These are phyloP conservation scores for Hypsibius dujardini DNA, from an alignment of 1,140 invertebrate species.

Conservation along the genomic window DNA sequence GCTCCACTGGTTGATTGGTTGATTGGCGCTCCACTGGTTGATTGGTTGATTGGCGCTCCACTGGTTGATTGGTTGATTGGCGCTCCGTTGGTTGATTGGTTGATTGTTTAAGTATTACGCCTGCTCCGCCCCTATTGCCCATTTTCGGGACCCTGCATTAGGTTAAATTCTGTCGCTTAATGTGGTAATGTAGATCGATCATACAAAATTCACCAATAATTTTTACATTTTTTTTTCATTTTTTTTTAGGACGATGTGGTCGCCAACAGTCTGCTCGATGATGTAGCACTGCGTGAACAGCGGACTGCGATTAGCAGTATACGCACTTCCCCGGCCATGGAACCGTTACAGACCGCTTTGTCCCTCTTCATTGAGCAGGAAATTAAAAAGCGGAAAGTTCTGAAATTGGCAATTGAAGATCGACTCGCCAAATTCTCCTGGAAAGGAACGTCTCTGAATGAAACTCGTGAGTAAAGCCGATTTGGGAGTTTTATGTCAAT, in stretches of 20 bases:
- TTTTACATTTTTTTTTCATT: background rate
- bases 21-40: no score
- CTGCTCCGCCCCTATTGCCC: no score
- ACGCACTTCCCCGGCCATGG: background rate
- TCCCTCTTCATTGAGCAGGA: background rate
- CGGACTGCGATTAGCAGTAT: background rate
- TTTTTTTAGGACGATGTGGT: background rate
- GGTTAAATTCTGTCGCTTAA: no score
- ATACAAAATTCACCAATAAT: no score
- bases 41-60: no score
- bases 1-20: no score
- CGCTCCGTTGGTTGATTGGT: no score
- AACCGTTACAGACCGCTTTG: background rate
- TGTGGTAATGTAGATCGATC: no score
- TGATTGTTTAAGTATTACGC: no score
- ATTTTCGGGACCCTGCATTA: no score
- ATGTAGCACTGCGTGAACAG: background rate
- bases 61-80: no score
- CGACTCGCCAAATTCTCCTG: background rate
- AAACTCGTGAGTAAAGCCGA: background rate
- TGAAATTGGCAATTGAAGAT: background rate
- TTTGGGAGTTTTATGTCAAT: background rate
- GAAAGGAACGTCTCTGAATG: background rate
- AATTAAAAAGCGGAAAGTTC: slow-evolving; percentile 9
- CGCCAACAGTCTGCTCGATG: background rate